Percentiles rank a stretch among this genome's conserved stretches.
phyloP scores from a whole-genome alignment of 1,140 invertebrate species.

The Gryon sp. region DNA sequence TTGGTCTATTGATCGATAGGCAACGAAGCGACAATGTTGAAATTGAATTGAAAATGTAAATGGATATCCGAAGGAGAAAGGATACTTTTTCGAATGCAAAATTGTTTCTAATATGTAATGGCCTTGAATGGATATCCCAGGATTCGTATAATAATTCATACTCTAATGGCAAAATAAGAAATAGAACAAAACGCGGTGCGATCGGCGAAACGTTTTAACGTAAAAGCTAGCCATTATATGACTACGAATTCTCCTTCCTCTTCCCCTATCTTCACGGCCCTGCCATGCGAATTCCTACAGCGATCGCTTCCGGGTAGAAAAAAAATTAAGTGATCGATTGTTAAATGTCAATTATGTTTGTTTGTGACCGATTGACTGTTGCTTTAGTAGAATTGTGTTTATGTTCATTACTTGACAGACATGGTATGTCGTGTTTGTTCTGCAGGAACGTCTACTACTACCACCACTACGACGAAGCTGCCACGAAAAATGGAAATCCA shows the following conservation, averaged over 20 bases:
- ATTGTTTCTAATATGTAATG: conserved; percentile 40
- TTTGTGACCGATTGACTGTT: conserved; percentile 21
- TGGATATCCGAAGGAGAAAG: too few species aligned
- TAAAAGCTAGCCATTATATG: conserved; percentile 60
- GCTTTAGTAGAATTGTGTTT: conserved; percentile 58
- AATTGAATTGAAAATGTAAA: too few species aligned
- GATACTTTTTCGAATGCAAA: conserved; percentile 14
- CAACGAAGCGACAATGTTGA: neutral
- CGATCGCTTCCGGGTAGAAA: conserved; percentile 20
- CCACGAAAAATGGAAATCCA: conserved; percentile 78
- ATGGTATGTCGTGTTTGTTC: conserved; percentile 76
- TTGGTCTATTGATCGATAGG: conserved; percentile 13
- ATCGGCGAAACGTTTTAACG: conserved; percentile 59
- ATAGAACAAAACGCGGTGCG: conserved; percentile 34
- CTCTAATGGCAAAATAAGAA: conserved; percentile 40
- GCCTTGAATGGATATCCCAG: conserved; percentile 30
- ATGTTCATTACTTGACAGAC: conserved; percentile 73
- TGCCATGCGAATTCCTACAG: conserved; percentile 22
- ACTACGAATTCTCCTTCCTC: conserved; percentile 15
- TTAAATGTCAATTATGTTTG: neutral
- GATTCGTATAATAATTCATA: conserved; percentile 49
- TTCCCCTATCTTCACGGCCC: too few species aligned
- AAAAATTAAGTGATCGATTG: neutral
- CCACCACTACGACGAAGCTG: conserved; percentile 75
- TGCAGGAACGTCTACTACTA: conserved; percentile 76